Evolutionary conservation across 2,797 vertebrate genomes (phyloP).

Genomic region (Sphenodon punctatus): DNA sequence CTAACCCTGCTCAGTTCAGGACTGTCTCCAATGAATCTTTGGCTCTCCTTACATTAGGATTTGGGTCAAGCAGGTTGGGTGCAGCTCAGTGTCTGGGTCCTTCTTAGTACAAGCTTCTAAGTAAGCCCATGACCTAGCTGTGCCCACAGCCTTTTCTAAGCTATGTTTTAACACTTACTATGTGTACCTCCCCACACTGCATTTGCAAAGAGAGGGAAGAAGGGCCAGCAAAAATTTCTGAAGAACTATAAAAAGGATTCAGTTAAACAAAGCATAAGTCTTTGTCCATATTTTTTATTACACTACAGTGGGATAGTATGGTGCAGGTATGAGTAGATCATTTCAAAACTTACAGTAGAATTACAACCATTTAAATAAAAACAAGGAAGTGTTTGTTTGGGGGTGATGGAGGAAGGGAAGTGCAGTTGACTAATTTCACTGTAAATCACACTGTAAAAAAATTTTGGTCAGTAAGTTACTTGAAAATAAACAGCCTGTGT

Average conservation of each 20-base stretch:
- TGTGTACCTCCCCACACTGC: too few species aligned
- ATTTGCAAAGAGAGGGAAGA: conserved; percentile 24
- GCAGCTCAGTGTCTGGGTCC: too few species aligned
- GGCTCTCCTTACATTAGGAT: too few species aligned
- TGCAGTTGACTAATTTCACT: conserved; percentile 51
- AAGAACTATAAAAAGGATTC: conserved; percentile 14
- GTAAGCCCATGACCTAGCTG: too few species aligned
- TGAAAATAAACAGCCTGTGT: conserved; percentile 74
- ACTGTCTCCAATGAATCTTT: too few species aligned
- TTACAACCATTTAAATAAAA: conserved; percentile 35
- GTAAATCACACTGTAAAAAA: conserved; percentile 63
- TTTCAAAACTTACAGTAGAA: neutral
- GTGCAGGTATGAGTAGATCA: conserved; percentile 33
- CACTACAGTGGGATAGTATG: conserved; percentile 47
- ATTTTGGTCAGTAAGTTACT: conserved; percentile 67
- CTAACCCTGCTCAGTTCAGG: too few species aligned
- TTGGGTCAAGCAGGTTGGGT: too few species aligned
- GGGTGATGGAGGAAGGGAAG: neutral
- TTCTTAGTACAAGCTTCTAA: too few species aligned
- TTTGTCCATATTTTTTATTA: conserved; percentile 41
- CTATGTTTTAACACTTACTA: too few species aligned
- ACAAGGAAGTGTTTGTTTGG: conserved; percentile 5
- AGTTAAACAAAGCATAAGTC: conserved; percentile 45
- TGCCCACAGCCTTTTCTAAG: too few species aligned
- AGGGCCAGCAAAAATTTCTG: conserved; percentile 41